These are phyloP conservation scores for Clarias platycephalus DNA, from an alignment of 2,797 vertebrate genomes.

Conservation along the genomic window DNA sequence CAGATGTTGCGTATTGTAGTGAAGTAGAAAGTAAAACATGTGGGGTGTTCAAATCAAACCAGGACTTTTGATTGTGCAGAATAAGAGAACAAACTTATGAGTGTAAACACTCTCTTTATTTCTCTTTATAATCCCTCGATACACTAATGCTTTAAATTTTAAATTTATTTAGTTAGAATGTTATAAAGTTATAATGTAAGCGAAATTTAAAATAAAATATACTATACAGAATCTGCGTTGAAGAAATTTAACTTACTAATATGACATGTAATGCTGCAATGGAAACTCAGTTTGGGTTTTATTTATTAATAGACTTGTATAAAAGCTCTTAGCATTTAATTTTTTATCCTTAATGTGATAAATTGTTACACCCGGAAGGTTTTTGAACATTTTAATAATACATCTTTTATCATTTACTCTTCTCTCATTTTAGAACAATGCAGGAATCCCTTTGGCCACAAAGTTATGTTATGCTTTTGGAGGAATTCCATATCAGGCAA, in stretches of 20 bases:
- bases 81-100: too few relatives aligned
- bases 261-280: neutral
- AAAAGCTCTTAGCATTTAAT: neutral
- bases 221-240: neutral
- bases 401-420: neutral
- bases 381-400: neutral
- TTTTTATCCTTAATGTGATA: neutral
- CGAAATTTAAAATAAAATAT: neutral
- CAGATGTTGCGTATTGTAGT: too few relatives aligned
- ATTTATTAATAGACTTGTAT: neutral
- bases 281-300: neutral
- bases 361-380: neutral
- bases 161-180: too few relatives aligned
- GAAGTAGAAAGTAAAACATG: too few relatives aligned
- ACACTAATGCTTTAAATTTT: too few relatives aligned
- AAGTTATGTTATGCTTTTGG: conserved; percentile 75
- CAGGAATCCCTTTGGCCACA: conserved; percentile 63
- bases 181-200: neutral
- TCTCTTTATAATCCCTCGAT: too few relatives aligned
- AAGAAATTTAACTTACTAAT: neutral
- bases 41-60: too few relatives aligned
- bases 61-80: too few relatives aligned
- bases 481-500: conserved; percentile 73
- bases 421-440: conserved; percentile 42
- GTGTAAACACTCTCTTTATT: too few relatives aligned